A percentile compares a stretch with the other conserved stretches of the same genome.
Evolutionary conservation across 2,888 invertebrate species (phyloP).

Genomic region (Arrhopalites spinosus): DNA sequence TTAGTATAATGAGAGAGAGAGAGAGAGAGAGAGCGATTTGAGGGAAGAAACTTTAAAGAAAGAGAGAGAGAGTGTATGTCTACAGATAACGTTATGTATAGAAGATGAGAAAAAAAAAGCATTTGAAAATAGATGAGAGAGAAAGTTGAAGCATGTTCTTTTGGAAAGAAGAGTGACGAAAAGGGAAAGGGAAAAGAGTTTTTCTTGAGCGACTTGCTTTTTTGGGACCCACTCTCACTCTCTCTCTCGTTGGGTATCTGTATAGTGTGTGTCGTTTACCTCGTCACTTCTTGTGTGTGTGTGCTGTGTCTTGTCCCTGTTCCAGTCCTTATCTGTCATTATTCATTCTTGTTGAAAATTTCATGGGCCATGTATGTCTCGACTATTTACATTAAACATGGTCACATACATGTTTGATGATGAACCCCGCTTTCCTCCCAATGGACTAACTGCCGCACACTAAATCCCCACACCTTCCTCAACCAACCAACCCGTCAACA

Average conservation of each 20-base stretch:
- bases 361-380: slow-evolving; percentile 45
- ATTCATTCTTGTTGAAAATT: slow-evolving; percentile 54
- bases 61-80: no score
- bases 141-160: neutral
- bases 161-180: slow-evolving; percentile 12
- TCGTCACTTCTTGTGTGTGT: slow-evolving; percentile 12
- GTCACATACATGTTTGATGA: slow-evolving; percentile 53
- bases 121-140: neutral
- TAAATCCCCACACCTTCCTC: slow-evolving; percentile 32
- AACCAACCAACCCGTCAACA: slow-evolving; percentile 34
- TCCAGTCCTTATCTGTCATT: slow-evolving; percentile 46
- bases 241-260: neutral
- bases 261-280: slow-evolving; percentile 1
- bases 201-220: neutral
- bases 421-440: slow-evolving; percentile 44
- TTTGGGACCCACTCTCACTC: neutral
- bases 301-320: slow-evolving; percentile 17
- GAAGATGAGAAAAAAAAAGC: neutral
- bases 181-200: slow-evolving; percentile 6
- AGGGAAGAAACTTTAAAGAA: neutral
- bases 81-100: neutral
- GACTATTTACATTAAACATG: slow-evolving; percentile 49
- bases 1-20: slow-evolving; percentile 30
- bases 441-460: slow-evolving; percentile 35
- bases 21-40: neutral